phyloP scores from a whole-genome alignment of 2,888 invertebrate genomes.

The Graphium colonna region DNA sequence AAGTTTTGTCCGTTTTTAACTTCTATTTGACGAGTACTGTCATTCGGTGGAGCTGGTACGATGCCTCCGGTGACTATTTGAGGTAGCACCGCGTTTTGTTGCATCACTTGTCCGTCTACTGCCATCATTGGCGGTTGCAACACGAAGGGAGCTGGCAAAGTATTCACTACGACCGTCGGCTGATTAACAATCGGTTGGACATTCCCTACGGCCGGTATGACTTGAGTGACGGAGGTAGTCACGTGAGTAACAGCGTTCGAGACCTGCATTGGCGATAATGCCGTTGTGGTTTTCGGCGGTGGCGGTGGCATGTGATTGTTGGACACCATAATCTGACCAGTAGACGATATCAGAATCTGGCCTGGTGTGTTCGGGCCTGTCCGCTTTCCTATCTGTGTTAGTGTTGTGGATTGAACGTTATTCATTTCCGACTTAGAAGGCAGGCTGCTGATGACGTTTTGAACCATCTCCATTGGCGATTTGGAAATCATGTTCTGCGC shows the following conservation, averaged over 20 bases:
- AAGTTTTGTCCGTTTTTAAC: conserved; percentile 69
- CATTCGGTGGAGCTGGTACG: conserved; percentile 76
- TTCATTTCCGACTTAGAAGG: conserved; percentile 66
- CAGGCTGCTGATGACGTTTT: conserved; percentile 86
- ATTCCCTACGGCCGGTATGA: conserved; percentile 81
- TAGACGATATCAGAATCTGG: conserved; percentile 88
- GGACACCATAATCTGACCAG: conserved; percentile 86
- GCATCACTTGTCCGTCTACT: conserved; percentile 85
- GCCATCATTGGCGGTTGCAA: conserved; percentile 89
- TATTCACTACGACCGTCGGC: conserved; percentile 89
- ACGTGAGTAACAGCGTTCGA: conserved; percentile 83
- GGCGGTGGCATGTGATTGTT: conserved; percentile 84
- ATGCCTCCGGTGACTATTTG: conserved; percentile 84
- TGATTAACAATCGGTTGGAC: conserved; percentile 85
- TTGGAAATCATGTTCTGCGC: conserved; percentile 76
- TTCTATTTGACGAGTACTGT: conserved; percentile 76
- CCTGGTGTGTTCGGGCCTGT: conserved; percentile 70
- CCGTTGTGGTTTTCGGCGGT: conserved; percentile 76
- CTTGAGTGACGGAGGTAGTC: conserved; percentile 82
- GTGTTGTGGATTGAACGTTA: conserved; percentile 63
- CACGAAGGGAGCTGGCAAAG: conserved; percentile 87
- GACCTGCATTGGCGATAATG: conserved; percentile 81
- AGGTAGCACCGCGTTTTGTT: conserved; percentile 85
- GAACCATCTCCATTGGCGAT: conserved; percentile 88
- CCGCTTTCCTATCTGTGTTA: conserved; percentile 47